Base-by-base conservation (phyloP, 2,888 invertebrate genomes). In the Macrophya annulata region DNA sequence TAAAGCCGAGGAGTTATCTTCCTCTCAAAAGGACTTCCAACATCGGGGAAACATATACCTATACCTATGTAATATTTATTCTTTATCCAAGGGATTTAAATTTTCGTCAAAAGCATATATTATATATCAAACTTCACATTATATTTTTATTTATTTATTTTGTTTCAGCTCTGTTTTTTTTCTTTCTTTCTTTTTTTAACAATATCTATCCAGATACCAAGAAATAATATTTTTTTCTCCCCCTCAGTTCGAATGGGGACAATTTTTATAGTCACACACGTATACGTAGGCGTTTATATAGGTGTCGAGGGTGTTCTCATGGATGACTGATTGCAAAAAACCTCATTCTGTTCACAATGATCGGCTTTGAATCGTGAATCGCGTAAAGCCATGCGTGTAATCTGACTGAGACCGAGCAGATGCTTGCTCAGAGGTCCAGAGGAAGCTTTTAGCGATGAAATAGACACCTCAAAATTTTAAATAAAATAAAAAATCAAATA, bases 361-460 rank as follows among this genome's bases (percentile, higher is more conserved):
- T 74, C 74, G 48, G 40, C 40, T 84, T 55, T 55, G 68, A 55
- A 84, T 40, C 31, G 71, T 10, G 48, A 51, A 72, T 15, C 45
- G 51, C 45, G 51, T 71, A 31, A 82, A 65, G 62, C 62, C 62
- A 71, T 71, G 71, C 40, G 76, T 76, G 25, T 55, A 77, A 77
- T 77, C 77, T 37, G 15, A 9, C 31, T 55, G 77, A 77, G 77
- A 77, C n/a, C 76, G 43, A n/a, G 59, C 76, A 55, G 40, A 84
- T 37, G 74, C 59, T 59, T 4, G 43, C n/a, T n/a, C n/a, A 25
- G 25, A 43, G 12, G 59, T 43, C 43, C 74, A 4, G 72, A 31
- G 31, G 4, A 74, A 21, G n/a, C 37, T 37, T n/a, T 59, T 59
- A 10, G 74, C 15, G 25, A n/a, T 40, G 43, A 45, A 25, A 1